Evolutionary conservation across 2,888 invertebrate species (phyloP).

Genomic region (Thyatira batis): DNA sequence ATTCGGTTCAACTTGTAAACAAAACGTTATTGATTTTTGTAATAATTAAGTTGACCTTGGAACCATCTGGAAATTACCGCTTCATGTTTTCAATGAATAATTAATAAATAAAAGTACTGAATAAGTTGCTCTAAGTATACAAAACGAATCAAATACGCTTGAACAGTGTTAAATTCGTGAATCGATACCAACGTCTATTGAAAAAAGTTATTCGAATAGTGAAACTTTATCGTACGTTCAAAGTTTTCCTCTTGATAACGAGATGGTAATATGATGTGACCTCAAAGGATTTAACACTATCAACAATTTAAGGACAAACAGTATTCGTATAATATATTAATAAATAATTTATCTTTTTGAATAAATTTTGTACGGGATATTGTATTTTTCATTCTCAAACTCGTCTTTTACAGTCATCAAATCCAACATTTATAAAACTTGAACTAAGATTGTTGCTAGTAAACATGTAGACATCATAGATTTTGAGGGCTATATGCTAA

Average conservation of each 20-base stretch:
- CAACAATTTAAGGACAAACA: not conserved
- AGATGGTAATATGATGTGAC: not conserved
- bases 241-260: not conserved
- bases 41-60: slow-evolving; percentile 23
- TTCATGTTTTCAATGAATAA: not conserved
- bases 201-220: not conserved
- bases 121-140: not conserved
- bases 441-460: too few species aligned
- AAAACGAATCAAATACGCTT: not conserved
- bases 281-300: not conserved
- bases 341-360: too few species aligned
- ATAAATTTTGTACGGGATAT: too few species aligned
- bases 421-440: too few species aligned
- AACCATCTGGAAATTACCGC: slow-evolving; percentile 14
- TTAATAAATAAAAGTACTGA: not conserved
- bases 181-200: not conserved
- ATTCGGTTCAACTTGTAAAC: too few species aligned
- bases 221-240: not conserved
- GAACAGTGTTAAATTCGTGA: not conserved
- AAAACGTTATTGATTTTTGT: slow-evolving; percentile 18
- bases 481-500: too few species aligned
- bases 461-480: too few species aligned
- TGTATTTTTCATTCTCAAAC: too few species aligned
- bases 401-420: too few species aligned
- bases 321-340: not conserved